Evolutionary conservation across 2,888 invertebrate species (phyloP), one percentile per base, ranked within the genome.

Genomic region (Megaustenia siamemsis): DNA sequence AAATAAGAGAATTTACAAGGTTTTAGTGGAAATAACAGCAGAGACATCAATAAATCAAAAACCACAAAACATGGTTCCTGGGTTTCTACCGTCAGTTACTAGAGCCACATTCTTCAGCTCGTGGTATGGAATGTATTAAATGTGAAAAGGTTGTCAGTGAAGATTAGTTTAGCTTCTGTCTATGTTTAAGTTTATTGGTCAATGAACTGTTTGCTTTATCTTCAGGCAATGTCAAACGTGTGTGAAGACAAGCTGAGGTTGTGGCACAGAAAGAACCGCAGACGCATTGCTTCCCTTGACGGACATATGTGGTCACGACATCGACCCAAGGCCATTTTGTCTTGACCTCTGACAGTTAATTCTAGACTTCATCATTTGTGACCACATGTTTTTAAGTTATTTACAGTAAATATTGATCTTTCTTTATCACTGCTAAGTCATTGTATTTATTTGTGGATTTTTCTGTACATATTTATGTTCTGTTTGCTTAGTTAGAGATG

Each of bases 221-320:
- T 35, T n/a, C 92, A 95, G 95, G 99, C 99, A 66, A 98, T 99
- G 98, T 98, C 98, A 69, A 96, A 97, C 89, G 96, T 97, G 76
- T 98, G 97, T 96, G 98, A 98, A 94, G 98, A 99, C 94, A 98
- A 97, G 94, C 96, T 95, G 87, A 91, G 93, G 86, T 92, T 94
- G 77, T 92, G 93, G 86, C 91, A 92, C 35, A 92, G 84, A n/a
- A 84, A 84, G 84, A 84, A 84, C 24, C 79, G 84, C 66, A 80
- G 84, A 75, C 79, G 84, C 10, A 80, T 84, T 38, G 79, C 84
- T 21, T 84, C 84, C 94, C 96, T 98, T 95, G 98, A 99, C 95
- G 98, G 98, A 95, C 96, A 98, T 91, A 96, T 97, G 45, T 95
- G 96, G 90, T 92, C 89, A 90, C 94, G 97, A 86, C 96, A 97